Base-by-base conservation (phyloP, 2,888 invertebrate species). In the Panzeria rudis region DNA sequence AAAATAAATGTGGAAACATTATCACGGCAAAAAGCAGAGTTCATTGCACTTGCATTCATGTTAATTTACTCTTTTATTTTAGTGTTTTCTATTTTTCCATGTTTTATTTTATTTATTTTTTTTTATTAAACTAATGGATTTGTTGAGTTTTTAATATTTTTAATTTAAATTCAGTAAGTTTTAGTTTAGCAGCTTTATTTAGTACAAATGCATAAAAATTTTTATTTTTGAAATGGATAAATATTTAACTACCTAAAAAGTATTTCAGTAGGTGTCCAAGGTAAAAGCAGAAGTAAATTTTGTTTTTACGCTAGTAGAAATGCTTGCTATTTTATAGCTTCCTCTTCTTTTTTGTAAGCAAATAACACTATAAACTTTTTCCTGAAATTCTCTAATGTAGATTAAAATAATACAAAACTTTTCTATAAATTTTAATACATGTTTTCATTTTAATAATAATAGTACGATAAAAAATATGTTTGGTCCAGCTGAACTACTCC, bases 401-500 rank as follows among this genome's bases (percentile, higher is more conserved):
- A 35, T 35, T 61, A 23, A 23, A 38, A 47, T 8, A 25, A 66
- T n/a, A 20, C 3, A 50, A 50, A 50, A 7, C 32, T 20, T 35
- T 17, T 54, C 8, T 71, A 13, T 54, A n/a, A 1, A 38, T 25
- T 35, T 20, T 25, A 1, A 54, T 35, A 11, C n/a, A n/a, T n/a
- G n/a, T 32, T 61, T 35, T 15, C 23, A 50, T 47, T 35, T 38
- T n/a, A 56, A 23, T 61, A 50, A 61, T n/a, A 73, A 35, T 20
- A 23, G 50, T 38, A n/a, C 47, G 47, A 50, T 11, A 50, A 38
- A 62, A 62, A 62, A 47, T 32, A 54, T 66, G 29, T 44, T 66
- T 7, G 20, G 66, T 78, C 78, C 69, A 78, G 64, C 61, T 78
- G 69, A 71, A 71, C 52, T 52, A 62, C 23, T 59, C 29, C 23